Evolutionary conservation across 2,113 vertebrate genomes (phyloP), one percentile per base, ranked within the genome.

Genomic region (Talpa occidentalis): DNA sequence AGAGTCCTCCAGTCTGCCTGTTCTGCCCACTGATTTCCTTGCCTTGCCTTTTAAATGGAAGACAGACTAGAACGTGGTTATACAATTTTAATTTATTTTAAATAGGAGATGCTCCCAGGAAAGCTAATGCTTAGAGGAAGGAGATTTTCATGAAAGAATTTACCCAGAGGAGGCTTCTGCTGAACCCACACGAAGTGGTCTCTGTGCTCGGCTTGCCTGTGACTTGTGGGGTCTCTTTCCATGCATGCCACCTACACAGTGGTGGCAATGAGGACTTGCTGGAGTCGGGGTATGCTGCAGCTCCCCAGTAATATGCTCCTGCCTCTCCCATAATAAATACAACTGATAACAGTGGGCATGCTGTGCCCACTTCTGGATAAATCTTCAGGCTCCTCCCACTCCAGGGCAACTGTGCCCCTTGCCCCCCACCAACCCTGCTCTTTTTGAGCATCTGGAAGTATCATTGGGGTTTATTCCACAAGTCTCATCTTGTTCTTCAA

Each of bases 61-160:
- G 47, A 24, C n/a, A 72, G 4, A 60, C 44, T 47, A 73, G 72
- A 86, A 56, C 32, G 19, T 15, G 14, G 56, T 47, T 81, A 10
- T n/a, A 37, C 24, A 79, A 60, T 78, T 78, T 30, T 60, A 16
- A 30, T 15, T 73, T 44, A 1, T 62, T 67, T 19, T 26, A 90
- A 92, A 40, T 79, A 74, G n/a, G 19, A 90, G n/a, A 77, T 93
- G 8, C 22, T 87, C 28, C 37, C 28, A 66, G 56, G 77, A 88
- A 79, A 94, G 59, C 64, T 11, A 35, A 30, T 8, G 37, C 47
- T 67, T 80, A 26, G 28, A 54, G 35, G 52, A 78, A 80, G 47
- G 74, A 81, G 22, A 8, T 82, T 69, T 37, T 1, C 76, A 32
- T 42, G 44, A 12, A 70, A 35, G 40, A 37, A 70, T 86, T 85